Conservation (phyloP, 2,113 vertebrate genomes). For the Indicator indicator region DNA sequence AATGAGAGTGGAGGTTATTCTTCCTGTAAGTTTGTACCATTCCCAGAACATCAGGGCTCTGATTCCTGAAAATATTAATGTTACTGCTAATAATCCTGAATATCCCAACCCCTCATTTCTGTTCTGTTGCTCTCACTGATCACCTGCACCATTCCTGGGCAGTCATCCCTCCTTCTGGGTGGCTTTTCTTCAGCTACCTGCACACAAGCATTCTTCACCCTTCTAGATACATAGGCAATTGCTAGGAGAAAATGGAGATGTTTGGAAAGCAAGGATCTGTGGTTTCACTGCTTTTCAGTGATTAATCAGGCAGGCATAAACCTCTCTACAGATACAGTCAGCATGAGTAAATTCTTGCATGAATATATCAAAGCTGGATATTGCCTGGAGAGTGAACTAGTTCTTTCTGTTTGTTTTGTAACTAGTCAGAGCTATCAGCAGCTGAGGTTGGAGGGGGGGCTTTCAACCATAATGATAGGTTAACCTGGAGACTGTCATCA, state of each 20-base stretch:
- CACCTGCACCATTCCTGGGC: background rate
- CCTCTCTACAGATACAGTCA: background rate
- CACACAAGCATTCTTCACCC: background rate
- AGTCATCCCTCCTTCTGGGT: background rate
- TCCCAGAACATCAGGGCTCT: background rate
- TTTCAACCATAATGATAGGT: fast-evolving
- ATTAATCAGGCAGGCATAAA: background rate
- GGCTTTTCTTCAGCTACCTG: background rate
- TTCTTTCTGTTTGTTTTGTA: background rate
- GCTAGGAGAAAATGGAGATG: background rate
- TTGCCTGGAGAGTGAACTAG: background rate
- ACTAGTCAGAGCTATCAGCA: background rate
- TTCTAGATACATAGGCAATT: background rate
- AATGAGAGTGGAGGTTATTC: background rate
- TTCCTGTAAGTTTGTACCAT: background rate
- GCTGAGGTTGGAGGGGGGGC: background rate
- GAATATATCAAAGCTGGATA: background rate
- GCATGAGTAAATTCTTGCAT: background rate
- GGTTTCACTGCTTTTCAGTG: background rate
- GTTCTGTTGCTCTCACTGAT: background rate
- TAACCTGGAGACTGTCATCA: background rate
- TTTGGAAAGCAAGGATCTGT: background rate
- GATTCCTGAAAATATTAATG: background rate
- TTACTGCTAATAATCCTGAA: background rate
- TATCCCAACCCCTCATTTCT: background rate